A percentile compares a stretch with the other conserved stretches of the same genome.
phyloP scores from a whole-genome alignment of 2,888 invertebrate species.

The Pedicia rivosa region DNA sequence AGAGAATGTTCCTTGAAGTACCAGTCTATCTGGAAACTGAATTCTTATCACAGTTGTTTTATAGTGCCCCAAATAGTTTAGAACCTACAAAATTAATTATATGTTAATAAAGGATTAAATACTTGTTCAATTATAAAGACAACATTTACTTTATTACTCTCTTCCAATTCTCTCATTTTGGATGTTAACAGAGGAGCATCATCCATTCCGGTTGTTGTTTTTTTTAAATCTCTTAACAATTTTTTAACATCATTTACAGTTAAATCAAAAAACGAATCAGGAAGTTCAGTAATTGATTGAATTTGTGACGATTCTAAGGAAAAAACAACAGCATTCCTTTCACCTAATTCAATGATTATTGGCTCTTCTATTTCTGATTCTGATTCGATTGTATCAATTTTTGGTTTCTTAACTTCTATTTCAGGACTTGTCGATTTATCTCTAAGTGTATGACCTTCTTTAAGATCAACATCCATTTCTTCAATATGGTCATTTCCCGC shows the following conservation, averaged over 20 bases:
- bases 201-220: slow-evolving; percentile 43
- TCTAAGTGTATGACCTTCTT: slow-evolving; percentile 2
- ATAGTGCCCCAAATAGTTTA: slow-evolving; percentile 47
- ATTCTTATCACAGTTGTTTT: slow-evolving; percentile 65
- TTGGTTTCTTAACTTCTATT: not conserved
- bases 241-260: slow-evolving; percentile 66
- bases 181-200: slow-evolving; percentile 58
- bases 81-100: slow-evolving; percentile 17
- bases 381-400: no score
- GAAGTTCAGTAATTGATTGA: slow-evolving; percentile 48
- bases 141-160: slow-evolving; percentile 29
- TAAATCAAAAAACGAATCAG: slow-evolving; percentile 79
- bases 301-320: slow-evolving; percentile 39
- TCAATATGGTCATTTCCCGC: no score
- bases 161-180: slow-evolving; percentile 41
- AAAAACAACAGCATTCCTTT: slow-evolving; percentile 59
- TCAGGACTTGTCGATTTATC: not conserved
- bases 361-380: slow-evolving; percentile 17
- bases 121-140: not conserved
- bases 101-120: slow-evolving; percentile 11
- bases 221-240: slow-evolving; percentile 57
- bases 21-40: slow-evolving; percentile 71
- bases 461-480: slow-evolving; percentile 1
- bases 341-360: slow-evolving; percentile 41
- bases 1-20: slow-evolving; percentile 72